A percentile compares a stretch with the other conserved stretches of the same genome.
Evolutionary conservation across 1,140 invertebrate genomes (phyloP).

Genomic region (Ctenoplectra terminalis): DNA sequence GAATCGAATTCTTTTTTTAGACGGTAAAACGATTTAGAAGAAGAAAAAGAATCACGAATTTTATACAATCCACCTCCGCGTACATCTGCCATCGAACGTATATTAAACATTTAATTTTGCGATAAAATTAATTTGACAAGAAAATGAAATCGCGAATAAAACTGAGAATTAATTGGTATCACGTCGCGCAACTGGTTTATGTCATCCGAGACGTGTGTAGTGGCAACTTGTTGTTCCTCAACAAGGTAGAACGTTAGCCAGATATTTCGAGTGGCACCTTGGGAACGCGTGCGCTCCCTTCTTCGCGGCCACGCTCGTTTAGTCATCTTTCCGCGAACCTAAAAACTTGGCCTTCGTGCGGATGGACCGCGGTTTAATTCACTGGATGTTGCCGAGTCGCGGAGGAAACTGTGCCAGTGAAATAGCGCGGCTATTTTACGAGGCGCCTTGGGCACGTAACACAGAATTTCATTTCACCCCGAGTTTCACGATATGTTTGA

Average conservation of each 20-base stretch:
- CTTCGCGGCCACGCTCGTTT: not conserved
- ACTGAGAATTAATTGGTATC: too few species aligned
- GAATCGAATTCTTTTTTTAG: constrained; percentile 34
- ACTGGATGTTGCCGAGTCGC: constrained; percentile 50
- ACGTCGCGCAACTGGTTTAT: not conserved
- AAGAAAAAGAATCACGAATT: not conserved
- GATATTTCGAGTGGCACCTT: constrained; percentile 24
- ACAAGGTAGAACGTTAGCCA: not conserved
- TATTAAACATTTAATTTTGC: not conserved
- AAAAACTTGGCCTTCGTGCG: constrained; percentile 68
- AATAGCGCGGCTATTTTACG: constrained; percentile 77
- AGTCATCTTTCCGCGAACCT: constrained; percentile 55
- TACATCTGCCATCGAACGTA: not conserved
- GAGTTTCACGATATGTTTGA: constrained; percentile 21
- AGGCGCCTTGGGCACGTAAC: constrained; percentile 67
- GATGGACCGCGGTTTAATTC: constrained; percentile 60
- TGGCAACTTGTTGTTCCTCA: not conserved
- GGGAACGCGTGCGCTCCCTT: not conserved
- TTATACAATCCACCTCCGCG: not conserved
- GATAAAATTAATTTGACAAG: not conserved
- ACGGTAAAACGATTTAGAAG: not conserved
- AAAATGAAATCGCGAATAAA: not conserved
- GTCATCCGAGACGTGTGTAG: not conserved
- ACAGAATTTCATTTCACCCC: constrained; percentile 60
- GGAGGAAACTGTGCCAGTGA: constrained; percentile 76